Evolutionary conservation across 2,113 vertebrate genomes (phyloP).

Genomic region (human (Homo sapiens)): GRCh38 chrX:37995001-37995500

Average conservation of each 20-base stretch:
- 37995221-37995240: not conserved
- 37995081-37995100: not conserved
- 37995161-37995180: not conserved
- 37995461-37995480: not conserved
- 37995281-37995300: not conserved
- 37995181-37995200: not conserved
- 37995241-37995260: not conserved
- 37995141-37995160: not conserved
- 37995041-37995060: rapidly evolving
- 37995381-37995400: not conserved
- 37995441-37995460: not conserved
- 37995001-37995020: not conserved
- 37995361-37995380: not conserved
- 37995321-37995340: not conserved
- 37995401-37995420: not conserved
- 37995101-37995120: not conserved
- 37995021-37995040: not conserved
- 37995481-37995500: not conserved
- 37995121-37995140: not conserved
- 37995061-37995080: rapidly evolving
- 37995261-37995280: not conserved
- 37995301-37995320: not conserved
- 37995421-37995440: not conserved
- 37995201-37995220: no score
- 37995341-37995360: not conserved